Base-by-base conservation (phyloP, 1,140 invertebrate species). In the Lethrus apterus region DNA sequence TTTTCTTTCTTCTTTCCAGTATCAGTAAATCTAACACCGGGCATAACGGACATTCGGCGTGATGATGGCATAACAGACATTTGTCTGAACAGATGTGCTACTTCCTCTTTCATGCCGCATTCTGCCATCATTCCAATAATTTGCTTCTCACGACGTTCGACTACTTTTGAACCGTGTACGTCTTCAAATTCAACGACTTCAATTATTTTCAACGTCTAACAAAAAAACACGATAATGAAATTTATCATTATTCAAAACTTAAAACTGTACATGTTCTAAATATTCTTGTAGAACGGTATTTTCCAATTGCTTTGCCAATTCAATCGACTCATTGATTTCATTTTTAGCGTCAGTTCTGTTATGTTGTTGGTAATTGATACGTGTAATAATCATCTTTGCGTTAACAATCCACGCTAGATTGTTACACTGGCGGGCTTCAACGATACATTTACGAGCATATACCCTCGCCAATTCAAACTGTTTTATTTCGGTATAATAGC, bases 381-480 rank as follows among this genome's bases (percentile, higher is more conserved):
- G 71, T 56, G 70, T 66, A 9, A 74, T 51, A 3, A 71, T 62
- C 42, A 74, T 70, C 18, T 56, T 64, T 0, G 66, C 71, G 47
- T 75, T 74, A 8, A 74, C 50, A 58, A 70, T 68, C 74, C 74
- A 76, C 14, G 54, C 46, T 8, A 44, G 10, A 19, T 64, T 51
- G n/a, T 50, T 46, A n/a, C 48, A 56, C 40, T 65, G 64, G 51
- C 69, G 65, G 36, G 67, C 71, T 55, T 74, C 68, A 8, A 63
- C 54, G 21, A 73, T 70, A 48, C 72, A 74, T 41, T 71, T 69
- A 42, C 72, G 69, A 0, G 70, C 70, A 44, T 75, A 76, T 30
- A 70, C 71, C 48, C 71, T 70, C 2, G 70, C 66, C n/a, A 75
- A 54, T 21, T 74, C 69, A 52, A 67, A 73, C 54, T 71, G 70